phyloP scores from a whole-genome alignment of 2,797 vertebrate genomes.

The Lepidocolaptes lacrymiger region DNA sequence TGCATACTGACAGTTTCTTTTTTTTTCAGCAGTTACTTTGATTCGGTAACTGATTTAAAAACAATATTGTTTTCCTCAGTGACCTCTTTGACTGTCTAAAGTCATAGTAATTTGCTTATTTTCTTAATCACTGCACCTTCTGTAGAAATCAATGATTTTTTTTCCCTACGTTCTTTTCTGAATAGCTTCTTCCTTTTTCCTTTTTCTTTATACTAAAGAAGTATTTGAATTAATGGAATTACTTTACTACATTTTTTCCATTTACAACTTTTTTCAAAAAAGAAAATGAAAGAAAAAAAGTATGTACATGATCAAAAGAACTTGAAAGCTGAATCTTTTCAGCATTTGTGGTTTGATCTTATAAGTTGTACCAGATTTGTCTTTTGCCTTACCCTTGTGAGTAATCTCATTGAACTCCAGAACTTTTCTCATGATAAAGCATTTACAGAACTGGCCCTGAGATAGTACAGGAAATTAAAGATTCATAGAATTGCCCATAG shows the following conservation, averaged over 20 bases:
- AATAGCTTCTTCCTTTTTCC: not conserved
- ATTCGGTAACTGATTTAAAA: not conserved
- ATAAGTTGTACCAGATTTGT: not conserved
- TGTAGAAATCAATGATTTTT: not conserved
- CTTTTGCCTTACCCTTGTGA: slow-evolving; percentile 30
- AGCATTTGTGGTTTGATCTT: slow-evolving; percentile 14
- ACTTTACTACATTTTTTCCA: not conserved
- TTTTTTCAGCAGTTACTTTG: not conserved
- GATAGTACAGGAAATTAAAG: slow-evolving; percentile 57
- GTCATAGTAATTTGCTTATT: not conserved
- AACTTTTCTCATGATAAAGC: slow-evolving; percentile 30
- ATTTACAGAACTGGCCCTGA: slow-evolving; percentile 20
- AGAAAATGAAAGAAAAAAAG: not conserved
- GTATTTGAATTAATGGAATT: not conserved
- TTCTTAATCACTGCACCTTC: not conserved
- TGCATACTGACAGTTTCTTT: not conserved
- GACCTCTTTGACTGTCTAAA: not conserved
- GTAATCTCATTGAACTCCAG: slow-evolving; percentile 35
- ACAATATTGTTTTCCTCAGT: not conserved
- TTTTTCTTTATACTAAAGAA: not conserved
- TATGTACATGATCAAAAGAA: slow-evolving; percentile 15
- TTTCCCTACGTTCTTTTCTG: not conserved
- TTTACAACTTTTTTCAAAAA: not conserved
- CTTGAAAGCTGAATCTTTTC: not conserved
- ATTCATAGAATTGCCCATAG: slow-evolving; percentile 35